Evolutionary conservation across 1,140 invertebrate species (phyloP).

Genomic region (Pachypsylla venusta): DNA sequence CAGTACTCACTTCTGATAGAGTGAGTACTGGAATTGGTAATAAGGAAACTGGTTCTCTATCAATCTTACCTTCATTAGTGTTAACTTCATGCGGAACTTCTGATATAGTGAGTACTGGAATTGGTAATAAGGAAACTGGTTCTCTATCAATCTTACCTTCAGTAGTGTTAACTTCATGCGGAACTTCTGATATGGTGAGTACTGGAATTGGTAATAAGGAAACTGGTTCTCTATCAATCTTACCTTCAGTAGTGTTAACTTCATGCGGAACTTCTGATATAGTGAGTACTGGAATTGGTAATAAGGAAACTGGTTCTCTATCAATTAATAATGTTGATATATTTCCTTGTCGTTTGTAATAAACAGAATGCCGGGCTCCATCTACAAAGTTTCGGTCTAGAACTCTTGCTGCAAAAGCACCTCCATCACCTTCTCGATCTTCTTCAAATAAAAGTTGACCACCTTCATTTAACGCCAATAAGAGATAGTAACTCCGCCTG

Average conservation of each 20-base stretch:
- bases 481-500: slow-evolving; percentile 63
- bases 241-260: slow-evolving; percentile 30
- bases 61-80: slow-evolving; percentile 39
- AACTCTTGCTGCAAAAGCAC: slow-evolving; percentile 49
- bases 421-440: slow-evolving; percentile 49
- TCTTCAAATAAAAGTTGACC: slow-evolving; percentile 72
- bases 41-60: slow-evolving; percentile 53
- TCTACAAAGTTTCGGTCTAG: slow-evolving; percentile 64
- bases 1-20: slow-evolving; percentile 42
- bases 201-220: slow-evolving; percentile 46
- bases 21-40: slow-evolving; percentile 46
- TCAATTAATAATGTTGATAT: slow-evolving; percentile 48
- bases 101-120: slow-evolving; percentile 45
- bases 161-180: slow-evolving; percentile 29
- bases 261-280: slow-evolving; percentile 38
- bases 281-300: slow-evolving; percentile 46
- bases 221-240: slow-evolving; percentile 54
- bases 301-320: slow-evolving; percentile 49
- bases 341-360: slow-evolving; percentile 57
- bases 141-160: slow-evolving; percentile 45
- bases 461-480: slow-evolving; percentile 62
- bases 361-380: slow-evolving; percentile 67
- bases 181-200: slow-evolving; percentile 43
- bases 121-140: slow-evolving; percentile 46
- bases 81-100: slow-evolving; percentile 33